Evolutionary conservation across 2,797 vertebrate genomes (phyloP).

Genomic region (Hemitrygon akajei): DNA sequence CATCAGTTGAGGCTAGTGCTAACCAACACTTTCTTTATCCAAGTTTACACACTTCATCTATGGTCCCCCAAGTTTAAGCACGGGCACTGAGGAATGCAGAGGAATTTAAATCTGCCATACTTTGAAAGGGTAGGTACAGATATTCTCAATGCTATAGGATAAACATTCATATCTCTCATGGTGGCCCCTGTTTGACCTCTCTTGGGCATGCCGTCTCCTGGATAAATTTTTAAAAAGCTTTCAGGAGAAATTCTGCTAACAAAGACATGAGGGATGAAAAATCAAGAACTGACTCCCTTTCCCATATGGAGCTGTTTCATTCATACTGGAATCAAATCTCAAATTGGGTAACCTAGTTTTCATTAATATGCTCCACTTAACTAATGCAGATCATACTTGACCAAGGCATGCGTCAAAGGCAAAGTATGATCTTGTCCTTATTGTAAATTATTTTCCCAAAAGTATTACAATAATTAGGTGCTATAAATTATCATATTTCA

Average conservation of each 20-base stretch:
- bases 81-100: not conserved
- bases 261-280: not conserved
- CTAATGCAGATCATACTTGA: not conserved
- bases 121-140: no score
- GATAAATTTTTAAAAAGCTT: not conserved
- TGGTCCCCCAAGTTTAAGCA: not conserved
- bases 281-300: not conserved
- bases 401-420: not conserved
- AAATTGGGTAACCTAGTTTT: slow-evolving; percentile 10
- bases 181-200: no score
- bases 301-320: not conserved
- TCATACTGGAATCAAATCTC: not conserved
- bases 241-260: not conserved
- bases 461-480: not conserved
- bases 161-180: no score
- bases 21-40: no score
- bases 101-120: no score
- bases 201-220: no score
- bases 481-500: not conserved
- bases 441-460: not conserved
- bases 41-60: no score
- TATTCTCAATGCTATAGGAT: no score
- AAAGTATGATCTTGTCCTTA: not conserved
- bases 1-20: no score
- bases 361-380: slow-evolving; percentile 15